Evolutionary conservation across 2,113 vertebrate genomes (phyloP).

Genomic region (Cavia aperea): DNA sequence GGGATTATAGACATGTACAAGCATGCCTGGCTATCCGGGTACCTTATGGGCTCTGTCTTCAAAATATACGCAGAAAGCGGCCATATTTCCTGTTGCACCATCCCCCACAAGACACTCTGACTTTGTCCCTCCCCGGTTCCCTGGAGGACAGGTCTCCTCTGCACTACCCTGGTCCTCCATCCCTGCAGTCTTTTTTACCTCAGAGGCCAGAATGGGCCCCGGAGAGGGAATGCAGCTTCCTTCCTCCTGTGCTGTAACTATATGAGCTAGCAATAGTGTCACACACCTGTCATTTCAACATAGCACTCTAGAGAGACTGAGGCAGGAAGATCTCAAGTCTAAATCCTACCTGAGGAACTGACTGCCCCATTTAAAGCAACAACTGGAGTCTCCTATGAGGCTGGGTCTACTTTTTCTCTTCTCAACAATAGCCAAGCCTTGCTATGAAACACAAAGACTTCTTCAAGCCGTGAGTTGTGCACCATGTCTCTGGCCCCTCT

Average conservation of each 20-base stretch:
- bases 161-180: not conserved
- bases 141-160: rapidly evolving
- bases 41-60: not conserved
- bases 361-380: not conserved
- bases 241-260: not conserved
- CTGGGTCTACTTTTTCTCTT: not conserved
- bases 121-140: not conserved
- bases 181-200: rapidly evolving
- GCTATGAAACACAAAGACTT: not conserved
- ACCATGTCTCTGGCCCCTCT: rapidly evolving
- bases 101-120: rapidly evolving
- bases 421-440: rapidly evolving
- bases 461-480: rapidly evolving
- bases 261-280: not conserved
- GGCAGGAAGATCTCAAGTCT: not conserved
- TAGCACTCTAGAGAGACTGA: not conserved
- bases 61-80: not conserved
- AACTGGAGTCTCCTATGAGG: not conserved
- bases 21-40: not conserved
- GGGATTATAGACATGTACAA: not conserved
- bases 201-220: not conserved
- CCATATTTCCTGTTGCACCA: not conserved
- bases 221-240: not conserved
- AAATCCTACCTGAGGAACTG: not conserved
- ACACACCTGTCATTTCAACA: not conserved